Evolutionary conservation across 2,888 invertebrate genomes (phyloP).

Genomic region (Habroteleia sp.): DNA sequence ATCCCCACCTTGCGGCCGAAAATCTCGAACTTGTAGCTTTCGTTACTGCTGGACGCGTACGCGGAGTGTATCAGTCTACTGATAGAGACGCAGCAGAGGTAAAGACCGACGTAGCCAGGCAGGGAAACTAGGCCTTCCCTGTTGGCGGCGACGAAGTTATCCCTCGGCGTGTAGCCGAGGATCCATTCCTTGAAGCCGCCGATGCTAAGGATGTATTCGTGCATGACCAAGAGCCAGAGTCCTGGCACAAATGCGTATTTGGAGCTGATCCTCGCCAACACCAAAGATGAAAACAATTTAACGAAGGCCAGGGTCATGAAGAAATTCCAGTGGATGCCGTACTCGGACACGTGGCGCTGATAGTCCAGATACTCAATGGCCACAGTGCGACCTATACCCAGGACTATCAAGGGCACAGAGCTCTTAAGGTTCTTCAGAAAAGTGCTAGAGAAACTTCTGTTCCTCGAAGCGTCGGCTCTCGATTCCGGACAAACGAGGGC

Average conservation of each 20-base stretch:
- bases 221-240: constrained; percentile 83
- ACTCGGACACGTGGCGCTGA: constrained; percentile 94
- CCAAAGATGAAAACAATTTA: constrained; percentile 86
- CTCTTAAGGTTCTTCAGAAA: constrained; percentile 75
- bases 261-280: constrained; percentile 83
- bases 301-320: constrained; percentile 95
- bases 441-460: constrained; percentile 47
- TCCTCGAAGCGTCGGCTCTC: constrained; percentile 67
- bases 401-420: constrained; percentile 82
- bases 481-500: constrained; percentile 87
- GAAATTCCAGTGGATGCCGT: constrained; percentile 99
- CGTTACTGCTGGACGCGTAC: constrained; percentile 59
- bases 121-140: constrained; percentile 94
- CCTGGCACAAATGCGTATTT: constrained; percentile 83
- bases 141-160: constrained; percentile 88
- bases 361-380: constrained; percentile 87
- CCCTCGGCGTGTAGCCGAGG: constrained; percentile 83
- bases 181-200: constrained; percentile 87
- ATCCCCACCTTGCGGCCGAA: constrained; percentile 68
- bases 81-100: constrained; percentile 87
- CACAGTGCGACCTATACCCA: constrained; percentile 86
- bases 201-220: constrained; percentile 85
- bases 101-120: constrained; percentile 92
- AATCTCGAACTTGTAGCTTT: constrained; percentile 63
- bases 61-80: constrained; percentile 82